Base-by-base conservation (phyloP, 2,113 vertebrate species). In the Lethenteron reissneri region DNA sequence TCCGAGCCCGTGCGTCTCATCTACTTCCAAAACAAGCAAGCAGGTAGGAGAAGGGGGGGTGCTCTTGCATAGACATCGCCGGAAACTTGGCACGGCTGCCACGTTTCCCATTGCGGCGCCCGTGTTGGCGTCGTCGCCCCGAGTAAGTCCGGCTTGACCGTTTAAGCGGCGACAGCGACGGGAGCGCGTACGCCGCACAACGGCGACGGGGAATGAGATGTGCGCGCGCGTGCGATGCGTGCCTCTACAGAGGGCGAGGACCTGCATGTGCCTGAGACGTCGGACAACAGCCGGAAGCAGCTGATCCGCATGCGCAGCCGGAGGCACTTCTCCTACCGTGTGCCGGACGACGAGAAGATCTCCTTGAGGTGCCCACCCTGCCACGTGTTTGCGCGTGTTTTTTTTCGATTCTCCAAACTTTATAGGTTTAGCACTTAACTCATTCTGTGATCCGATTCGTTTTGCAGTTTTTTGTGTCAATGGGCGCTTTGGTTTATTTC, bases 11-110 rank as follows among this genome's bases (percentile, higher is more conserved):
- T 95, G 72, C 83, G 94, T 68, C 87, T 99, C 71, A 87, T 99
- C 81, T 99, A 96, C 82, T 99, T 99, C 73, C 91, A 92, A 81
- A 99, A 99, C 81, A 99, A 99, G 79, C 89, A 86, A 82, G 91
- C 94, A 74, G 94, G 94, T 99, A 83, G 81, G 83, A 72, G 9
- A 5, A 15, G 3, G 21, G 58, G 58, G 19, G 64, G 64, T 68
- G 25, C 25, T 68, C 25, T 68, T 68, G n/a, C 25, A 41, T 68
- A 9, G 25, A 17, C n/a, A 68, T 68, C 8, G 25, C n/a, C n/a
- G 64, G 8, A 68, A 68, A 68, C 41, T 41, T 41, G 5, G 41
- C 41, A 41, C 41, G 41, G 41, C 41, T 41, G 41, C 25, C 64
- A 68, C n/a, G 64, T 68, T n/a, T 17, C n/a, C 64, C 64, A 68